Evolutionary conservation across 2,113 vertebrate species (phyloP).

Genomic region (Theristicus caerulescens): DNA sequence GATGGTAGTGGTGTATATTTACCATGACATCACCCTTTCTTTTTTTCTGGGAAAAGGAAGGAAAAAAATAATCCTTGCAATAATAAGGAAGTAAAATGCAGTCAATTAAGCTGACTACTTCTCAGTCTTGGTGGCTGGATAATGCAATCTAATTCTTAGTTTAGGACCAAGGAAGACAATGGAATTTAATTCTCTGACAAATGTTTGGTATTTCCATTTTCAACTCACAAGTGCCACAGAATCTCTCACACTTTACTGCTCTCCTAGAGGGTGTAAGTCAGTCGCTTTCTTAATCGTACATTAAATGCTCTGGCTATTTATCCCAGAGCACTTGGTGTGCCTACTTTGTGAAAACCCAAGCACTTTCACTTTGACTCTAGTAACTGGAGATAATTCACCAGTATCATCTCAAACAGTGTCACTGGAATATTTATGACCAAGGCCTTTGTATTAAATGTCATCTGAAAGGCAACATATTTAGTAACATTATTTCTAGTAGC

Average conservation of each 20-base stretch:
- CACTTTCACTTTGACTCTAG: neutral
- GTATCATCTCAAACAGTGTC: neutral
- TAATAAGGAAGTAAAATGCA: neutral
- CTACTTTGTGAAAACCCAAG: neutral
- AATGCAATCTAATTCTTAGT: neutral
- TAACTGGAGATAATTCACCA: neutral
- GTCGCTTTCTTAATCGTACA: neutral
- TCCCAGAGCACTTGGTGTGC: neutral
- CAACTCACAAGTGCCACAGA: neutral
- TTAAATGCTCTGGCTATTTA: neutral
- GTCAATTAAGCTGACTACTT: neutral
- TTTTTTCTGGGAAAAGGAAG: neutral
- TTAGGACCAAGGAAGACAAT: neutral
- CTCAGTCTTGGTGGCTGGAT: neutral
- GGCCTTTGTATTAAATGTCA: neutral
- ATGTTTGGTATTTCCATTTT: neutral
- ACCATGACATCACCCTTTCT: neutral
- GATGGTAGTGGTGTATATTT: neutral
- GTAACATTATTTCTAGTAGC: neutral
- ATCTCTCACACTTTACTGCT: neutral
- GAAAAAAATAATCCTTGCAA: neutral
- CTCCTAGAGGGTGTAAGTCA: too few species aligned
- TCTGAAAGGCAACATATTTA: neutral
- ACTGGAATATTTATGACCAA: neutral
- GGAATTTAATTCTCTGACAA: neutral